Conservation (phyloP, 2,113 vertebrate genomes). For the Cephalopterus ornatus region DNA sequence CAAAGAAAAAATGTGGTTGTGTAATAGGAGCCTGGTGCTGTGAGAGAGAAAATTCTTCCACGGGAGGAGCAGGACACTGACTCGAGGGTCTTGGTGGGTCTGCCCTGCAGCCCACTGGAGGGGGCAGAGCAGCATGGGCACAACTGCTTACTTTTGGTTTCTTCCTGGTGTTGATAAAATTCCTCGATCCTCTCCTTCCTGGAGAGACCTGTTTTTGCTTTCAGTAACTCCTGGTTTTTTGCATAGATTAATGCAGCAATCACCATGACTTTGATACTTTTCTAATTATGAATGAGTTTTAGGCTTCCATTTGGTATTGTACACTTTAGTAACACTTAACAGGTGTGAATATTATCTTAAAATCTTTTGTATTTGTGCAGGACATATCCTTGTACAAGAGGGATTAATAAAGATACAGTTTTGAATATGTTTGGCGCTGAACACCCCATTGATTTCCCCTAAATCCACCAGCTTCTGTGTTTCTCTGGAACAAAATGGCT, state of each 20-base stretch:
- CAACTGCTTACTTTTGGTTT: neutral
- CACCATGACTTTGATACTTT: neutral
- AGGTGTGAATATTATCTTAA: neutral
- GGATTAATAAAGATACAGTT: neutral
- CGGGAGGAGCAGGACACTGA: neutral
- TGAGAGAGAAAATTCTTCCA: neutral
- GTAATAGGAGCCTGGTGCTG: conserved; percentile 23
- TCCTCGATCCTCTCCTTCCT: neutral
- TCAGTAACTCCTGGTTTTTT: neutral
- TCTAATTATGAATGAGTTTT: neutral
- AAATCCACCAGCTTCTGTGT: neutral
- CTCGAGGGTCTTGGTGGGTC: neutral
- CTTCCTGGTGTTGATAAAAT: neutral
- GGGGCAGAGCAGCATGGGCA: neutral
- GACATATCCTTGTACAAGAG: neutral
- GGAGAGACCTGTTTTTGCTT: neutral
- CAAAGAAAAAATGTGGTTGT: conserved; percentile 17
- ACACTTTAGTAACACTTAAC: neutral
- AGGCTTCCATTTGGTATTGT: neutral
- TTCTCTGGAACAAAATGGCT: conserved; percentile 7
- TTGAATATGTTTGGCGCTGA: neutral
- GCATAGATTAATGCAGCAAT: neutral
- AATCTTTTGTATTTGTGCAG: neutral
- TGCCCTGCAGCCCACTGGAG: neutral
- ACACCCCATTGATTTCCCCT: conserved; percentile 16